Evolutionary conservation across 30 jellyfish, hydroid and myxozoan species (phyloP).

Genomic region (Catostylus mosaicus): DNA sequence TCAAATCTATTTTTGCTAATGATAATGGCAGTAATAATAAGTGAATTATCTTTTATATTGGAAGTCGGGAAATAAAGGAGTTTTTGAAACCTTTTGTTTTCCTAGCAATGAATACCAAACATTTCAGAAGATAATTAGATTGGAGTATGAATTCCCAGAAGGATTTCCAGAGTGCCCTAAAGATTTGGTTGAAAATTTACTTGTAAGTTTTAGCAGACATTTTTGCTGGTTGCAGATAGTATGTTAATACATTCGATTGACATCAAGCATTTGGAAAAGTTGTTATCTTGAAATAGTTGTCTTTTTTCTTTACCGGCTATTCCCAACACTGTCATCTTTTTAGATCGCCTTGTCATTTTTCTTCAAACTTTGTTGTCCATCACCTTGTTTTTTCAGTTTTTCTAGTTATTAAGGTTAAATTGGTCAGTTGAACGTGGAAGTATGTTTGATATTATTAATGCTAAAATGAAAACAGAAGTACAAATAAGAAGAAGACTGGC

Average conservation of each 20-base stretch:
- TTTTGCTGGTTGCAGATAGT: no score
- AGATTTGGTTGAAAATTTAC: conserved; percentile 78
- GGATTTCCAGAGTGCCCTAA: conserved; percentile 88
- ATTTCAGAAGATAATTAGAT: conserved; percentile 92
- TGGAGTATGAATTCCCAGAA: conserved; percentile 89
- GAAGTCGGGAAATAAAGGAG: not conserved
- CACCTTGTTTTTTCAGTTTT: no score
- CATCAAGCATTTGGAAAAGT: not conserved
- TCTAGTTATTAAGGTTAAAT: no score
- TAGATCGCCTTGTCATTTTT: no score
- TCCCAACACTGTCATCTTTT: not conserved
- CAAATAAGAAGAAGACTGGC: no score
- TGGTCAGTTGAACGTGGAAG: no score
- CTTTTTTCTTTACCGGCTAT: not conserved
- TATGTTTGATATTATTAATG: no score
- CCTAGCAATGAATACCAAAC: conserved; percentile 94
- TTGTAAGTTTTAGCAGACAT: conserved; percentile 77
- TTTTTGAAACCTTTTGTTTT: not conserved
- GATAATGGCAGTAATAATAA: not conserved
- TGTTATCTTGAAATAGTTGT: not conserved
- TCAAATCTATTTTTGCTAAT: not conserved
- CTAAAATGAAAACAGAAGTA: no score
- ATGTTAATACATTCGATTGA: not conserved
- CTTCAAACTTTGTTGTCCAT: no score
- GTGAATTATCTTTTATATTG: not conserved